Conservation (phyloP, 2,888 invertebrate genomes). For the Agrenia bidenticulata region DNA sequence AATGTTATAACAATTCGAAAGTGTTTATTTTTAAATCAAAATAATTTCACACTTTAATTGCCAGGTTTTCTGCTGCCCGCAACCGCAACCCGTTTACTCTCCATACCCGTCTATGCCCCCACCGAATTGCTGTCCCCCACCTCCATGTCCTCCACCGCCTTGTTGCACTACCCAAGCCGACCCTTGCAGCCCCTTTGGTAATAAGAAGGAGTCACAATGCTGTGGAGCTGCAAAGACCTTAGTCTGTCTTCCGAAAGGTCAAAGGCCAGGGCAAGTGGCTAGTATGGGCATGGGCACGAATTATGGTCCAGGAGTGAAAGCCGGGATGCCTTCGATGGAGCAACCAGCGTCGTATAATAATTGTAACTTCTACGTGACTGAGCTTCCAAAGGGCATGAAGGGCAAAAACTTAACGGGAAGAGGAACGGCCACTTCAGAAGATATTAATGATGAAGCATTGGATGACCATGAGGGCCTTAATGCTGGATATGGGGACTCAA, state of each 20-base stretch:
- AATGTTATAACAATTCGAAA: not conserved
- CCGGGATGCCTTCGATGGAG: conserved; percentile 5
- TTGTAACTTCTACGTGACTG: conserved; percentile 42
- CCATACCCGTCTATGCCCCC: conserved; percentile 15
- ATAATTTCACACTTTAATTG: no score
- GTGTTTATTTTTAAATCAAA: no score
- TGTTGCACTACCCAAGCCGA: conserved; percentile 5
- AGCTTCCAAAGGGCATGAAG: conserved; percentile 31
- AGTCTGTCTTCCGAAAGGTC: conserved; percentile 35
- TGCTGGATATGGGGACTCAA: not conserved
- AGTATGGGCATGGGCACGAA: not conserved
- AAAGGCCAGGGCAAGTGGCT: conserved; percentile 4
- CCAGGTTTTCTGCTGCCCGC: conserved; percentile 23
- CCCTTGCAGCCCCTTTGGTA: not conserved
- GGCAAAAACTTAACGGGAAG: not conserved
- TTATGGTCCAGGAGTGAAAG: not conserved
- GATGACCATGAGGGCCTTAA: conserved; percentile 9
- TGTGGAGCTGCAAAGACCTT: conserved; percentile 29
- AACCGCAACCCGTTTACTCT: conserved; percentile 15
- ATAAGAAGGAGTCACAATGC: not conserved
- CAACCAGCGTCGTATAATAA: conserved; percentile 42
- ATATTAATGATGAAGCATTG: not conserved
- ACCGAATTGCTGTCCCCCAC: conserved; percentile 21
- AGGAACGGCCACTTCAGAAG: not conserved
- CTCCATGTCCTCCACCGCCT: conserved; percentile 28